Conservation (phyloP, 2,888 invertebrate genomes). For the Macaria liturata region DNA sequence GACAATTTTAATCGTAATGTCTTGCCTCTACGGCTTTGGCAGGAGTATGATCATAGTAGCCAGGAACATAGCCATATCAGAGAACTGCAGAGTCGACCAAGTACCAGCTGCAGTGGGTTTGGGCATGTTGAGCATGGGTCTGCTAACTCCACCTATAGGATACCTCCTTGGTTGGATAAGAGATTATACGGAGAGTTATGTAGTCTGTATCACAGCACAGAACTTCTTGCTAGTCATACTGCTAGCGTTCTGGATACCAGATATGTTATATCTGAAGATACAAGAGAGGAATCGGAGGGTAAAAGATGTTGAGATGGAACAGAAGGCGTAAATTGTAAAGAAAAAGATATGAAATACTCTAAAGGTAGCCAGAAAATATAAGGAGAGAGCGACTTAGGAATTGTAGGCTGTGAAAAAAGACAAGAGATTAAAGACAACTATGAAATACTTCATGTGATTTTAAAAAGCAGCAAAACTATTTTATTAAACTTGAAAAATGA, state of each 20-base stretch:
- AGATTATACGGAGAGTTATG: constrained; percentile 85
- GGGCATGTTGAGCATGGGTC: constrained; percentile 88
- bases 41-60: constrained; percentile 89
- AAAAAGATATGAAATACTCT: too few relatives aligned
- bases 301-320: constrained; percentile 40
- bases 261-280: constrained; percentile 70
- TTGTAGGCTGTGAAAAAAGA: too few relatives aligned
- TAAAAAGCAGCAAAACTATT: too few relatives aligned
- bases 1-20: constrained; percentile 75
- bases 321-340: constrained; percentile 38
- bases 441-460: too few relatives aligned
- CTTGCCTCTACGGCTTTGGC: constrained; percentile 86
- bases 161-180: constrained; percentile 86
- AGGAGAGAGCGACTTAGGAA: too few relatives aligned
- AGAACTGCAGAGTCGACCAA: constrained; percentile 81
- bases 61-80: constrained; percentile 87
- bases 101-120: constrained; percentile 88
- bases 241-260: constrained; percentile 83
- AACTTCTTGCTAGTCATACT: constrained; percentile 81
- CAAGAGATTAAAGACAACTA: too few relatives aligned
- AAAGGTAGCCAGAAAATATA: too few relatives aligned
- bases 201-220: constrained; percentile 85
- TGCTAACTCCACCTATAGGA: constrained; percentile 86
- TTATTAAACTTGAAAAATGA: too few relatives aligned
- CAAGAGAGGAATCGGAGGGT: constrained; percentile 54